A percentile compares a stretch with the other conserved stretches of the same genome.
Conservation (phyloP, 1,140 invertebrate species). For the Bombus confusus region DNA sequence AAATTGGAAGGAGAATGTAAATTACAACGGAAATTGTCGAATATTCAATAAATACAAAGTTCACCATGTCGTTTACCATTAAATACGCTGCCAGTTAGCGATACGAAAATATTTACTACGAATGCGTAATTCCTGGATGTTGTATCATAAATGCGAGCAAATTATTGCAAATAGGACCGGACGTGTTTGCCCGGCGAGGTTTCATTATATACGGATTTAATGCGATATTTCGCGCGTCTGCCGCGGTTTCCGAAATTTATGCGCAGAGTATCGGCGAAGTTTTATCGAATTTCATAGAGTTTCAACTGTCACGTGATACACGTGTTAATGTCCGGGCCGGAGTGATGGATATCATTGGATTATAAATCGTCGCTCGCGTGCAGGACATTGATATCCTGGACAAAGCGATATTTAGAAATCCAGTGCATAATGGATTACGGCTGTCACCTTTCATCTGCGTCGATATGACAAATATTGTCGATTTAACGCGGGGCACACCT, state of each 20-base stretch:
- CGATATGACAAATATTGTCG: conserved; percentile 41
- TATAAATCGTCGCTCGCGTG: conserved; percentile 25
- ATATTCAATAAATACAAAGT: background rate
- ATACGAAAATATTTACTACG: conserved; percentile 25
- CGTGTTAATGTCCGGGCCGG: conserved; percentile 4
- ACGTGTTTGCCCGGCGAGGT: background rate
- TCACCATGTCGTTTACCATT: background rate
- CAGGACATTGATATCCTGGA: conserved; percentile 1
- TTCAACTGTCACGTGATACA: conserved; percentile 5
- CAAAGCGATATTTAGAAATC: conserved; percentile 50
- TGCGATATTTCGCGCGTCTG: background rate
- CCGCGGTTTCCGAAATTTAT: background rate
- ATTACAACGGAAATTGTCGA: background rate
- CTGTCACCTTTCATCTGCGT: conserved; percentile 33
- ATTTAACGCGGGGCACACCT: conserved; percentile 8
- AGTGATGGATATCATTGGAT: conserved; percentile 37
- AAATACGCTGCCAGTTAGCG: conserved; percentile 10
- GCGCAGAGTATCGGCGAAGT: background rate
- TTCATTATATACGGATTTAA: conserved; percentile 27
- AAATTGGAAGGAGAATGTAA: background rate
- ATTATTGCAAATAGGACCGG: background rate
- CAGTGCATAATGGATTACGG: conserved; percentile 32
- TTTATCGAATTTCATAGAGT: conserved; percentile 25
- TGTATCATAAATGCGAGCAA: conserved; percentile 1
- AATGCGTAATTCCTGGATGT: background rate